phyloP scores from a whole-genome alignment of 2,113 vertebrate genomes.

The Ictalurus punctatus region DNA sequence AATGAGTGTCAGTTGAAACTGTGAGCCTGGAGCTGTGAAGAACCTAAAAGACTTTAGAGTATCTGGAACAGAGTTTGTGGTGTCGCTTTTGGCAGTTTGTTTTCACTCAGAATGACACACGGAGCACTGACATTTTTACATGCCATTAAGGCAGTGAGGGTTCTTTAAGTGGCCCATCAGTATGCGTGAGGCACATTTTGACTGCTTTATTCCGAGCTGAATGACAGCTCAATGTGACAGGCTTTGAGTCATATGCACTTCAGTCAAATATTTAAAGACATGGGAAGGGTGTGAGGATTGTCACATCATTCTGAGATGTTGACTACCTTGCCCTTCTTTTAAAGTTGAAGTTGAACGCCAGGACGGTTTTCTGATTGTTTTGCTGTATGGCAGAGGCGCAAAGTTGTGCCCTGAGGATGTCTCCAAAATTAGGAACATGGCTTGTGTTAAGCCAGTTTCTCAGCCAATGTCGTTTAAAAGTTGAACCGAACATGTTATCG shows the following conservation, averaged over 20 bases:
- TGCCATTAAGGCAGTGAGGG: slow-evolving; percentile 10
- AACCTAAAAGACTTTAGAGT: slow-evolving; percentile 2
- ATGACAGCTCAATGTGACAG: slow-evolving; percentile 26
- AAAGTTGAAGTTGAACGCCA: slow-evolving; percentile 4
- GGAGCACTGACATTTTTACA: slow-evolving; percentile 28
- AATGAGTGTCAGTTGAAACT: neutral
- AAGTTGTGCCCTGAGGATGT: slow-evolving; percentile 62
- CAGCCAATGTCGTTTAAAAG: slow-evolving; percentile 68
- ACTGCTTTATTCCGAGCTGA: slow-evolving; percentile 25
- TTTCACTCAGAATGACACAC: slow-evolving; percentile 37
- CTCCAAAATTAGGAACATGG: slow-evolving; percentile 62
- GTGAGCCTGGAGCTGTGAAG: neutral
- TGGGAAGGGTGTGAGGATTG: neutral
- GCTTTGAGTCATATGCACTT: slow-evolving; percentile 29
- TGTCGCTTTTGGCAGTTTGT: slow-evolving; percentile 2
- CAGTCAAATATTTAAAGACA: slow-evolving; percentile 33
- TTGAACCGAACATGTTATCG: slow-evolving; percentile 67
- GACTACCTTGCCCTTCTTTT: neutral
- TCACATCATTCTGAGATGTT: slow-evolving; percentile 13
- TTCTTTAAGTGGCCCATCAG: slow-evolving; percentile 30
- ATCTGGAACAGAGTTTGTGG: neutral
- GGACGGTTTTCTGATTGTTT: slow-evolving; percentile 50
- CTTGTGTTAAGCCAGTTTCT: slow-evolving; percentile 62
- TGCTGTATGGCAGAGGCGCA: slow-evolving; percentile 57
- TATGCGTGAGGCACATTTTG: slow-evolving; percentile 29